Evolutionary conservation across 2,113 vertebrate genomes (phyloP).

Genomic region (Serilophus lunatus): DNA sequence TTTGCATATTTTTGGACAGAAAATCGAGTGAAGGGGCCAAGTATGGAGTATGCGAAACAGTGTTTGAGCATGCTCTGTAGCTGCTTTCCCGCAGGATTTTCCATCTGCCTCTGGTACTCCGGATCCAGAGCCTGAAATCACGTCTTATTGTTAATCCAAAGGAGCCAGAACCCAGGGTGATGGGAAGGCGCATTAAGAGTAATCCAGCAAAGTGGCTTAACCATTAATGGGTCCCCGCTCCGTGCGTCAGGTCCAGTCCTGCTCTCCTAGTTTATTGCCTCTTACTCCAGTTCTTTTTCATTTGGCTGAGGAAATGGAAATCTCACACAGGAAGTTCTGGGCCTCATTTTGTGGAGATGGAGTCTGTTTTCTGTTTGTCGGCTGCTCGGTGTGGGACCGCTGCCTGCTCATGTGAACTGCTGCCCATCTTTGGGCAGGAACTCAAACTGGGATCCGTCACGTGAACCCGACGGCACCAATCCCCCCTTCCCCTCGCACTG

Average conservation of each 20-base stretch:
- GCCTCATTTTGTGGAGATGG: constrained; percentile 76
- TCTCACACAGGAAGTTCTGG: constrained; percentile 79
- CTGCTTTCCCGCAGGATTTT: constrained; percentile 56
- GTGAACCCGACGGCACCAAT: constrained; percentile 33
- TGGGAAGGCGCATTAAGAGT: constrained; percentile 59
- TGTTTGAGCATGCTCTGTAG: constrained; percentile 54
- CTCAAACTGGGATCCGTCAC: constrained; percentile 61
- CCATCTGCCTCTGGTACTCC: constrained; percentile 56
- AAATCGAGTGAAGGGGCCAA: constrained; percentile 48
- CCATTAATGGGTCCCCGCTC: constrained; percentile 65
- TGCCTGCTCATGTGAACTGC: constrained; percentile 68
- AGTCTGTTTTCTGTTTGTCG: constrained; percentile 79
- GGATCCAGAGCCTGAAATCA: constrained; percentile 61
- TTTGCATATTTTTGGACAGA: constrained; percentile 69
- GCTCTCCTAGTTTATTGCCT: constrained; percentile 48
- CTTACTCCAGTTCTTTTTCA: constrained; percentile 68
- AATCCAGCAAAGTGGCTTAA: constrained; percentile 68
- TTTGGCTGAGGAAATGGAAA: constrained; percentile 78
- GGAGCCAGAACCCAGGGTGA: constrained; percentile 63
- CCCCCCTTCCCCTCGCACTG: constrained; percentile 30
- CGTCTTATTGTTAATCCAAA: constrained; percentile 61
- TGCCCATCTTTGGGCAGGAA: constrained; percentile 79
- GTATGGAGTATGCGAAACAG: constrained; percentile 53
- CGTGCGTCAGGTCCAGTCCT: constrained; percentile 57
- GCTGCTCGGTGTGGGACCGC: constrained; percentile 65